These are phyloP conservation scores for Temnothorax ravouxi DNA, from an alignment of 2,888 invertebrate species.

Conservation along the genomic window DNA sequence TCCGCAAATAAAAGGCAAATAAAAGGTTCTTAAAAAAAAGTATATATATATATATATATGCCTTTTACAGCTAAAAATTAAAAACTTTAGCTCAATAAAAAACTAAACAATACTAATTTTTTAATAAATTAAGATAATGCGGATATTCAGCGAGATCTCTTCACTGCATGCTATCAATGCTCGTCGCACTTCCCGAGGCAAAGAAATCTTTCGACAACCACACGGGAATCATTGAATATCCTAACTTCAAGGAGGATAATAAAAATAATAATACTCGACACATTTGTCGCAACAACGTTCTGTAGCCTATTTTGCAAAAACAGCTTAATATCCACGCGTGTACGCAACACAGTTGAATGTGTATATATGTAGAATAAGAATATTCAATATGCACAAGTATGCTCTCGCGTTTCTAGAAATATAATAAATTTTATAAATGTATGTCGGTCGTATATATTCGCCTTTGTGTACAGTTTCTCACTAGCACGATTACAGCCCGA, in stretches of 20 bases:
- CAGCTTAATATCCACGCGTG: constrained; percentile 63
- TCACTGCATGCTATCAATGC: constrained; percentile 40
- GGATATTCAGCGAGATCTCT: constrained; percentile 70
- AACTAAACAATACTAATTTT: constrained; percentile 34
- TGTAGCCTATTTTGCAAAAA: constrained; percentile 60
- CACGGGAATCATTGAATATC: constrained; percentile 74
- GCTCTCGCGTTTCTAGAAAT: constrained; percentile 76
- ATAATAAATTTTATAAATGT: constrained; percentile 79
- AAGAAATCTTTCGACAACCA: constrained; percentile 73
- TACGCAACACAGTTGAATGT: constrained; percentile 43
- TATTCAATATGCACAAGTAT: constrained; percentile 73
- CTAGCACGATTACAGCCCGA: constrained; percentile 76
- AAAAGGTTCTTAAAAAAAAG: neutral
- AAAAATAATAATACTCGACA: constrained; percentile 79
- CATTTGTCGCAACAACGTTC: constrained; percentile 75
- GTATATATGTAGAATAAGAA: constrained; percentile 64
- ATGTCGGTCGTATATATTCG: constrained; percentile 59
- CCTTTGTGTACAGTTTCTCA: constrained; percentile 75
- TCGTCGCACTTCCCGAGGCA: constrained; percentile 56
- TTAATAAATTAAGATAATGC: constrained; percentile 47
- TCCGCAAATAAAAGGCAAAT: neutral
- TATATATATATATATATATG: neutral
- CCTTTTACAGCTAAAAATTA: neutral
- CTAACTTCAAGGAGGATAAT: constrained; percentile 66
- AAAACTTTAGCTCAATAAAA: constrained; percentile 1